Evolutionary conservation across 2,888 invertebrate species (phyloP).

Genomic region (Xylota segnis): DNA sequence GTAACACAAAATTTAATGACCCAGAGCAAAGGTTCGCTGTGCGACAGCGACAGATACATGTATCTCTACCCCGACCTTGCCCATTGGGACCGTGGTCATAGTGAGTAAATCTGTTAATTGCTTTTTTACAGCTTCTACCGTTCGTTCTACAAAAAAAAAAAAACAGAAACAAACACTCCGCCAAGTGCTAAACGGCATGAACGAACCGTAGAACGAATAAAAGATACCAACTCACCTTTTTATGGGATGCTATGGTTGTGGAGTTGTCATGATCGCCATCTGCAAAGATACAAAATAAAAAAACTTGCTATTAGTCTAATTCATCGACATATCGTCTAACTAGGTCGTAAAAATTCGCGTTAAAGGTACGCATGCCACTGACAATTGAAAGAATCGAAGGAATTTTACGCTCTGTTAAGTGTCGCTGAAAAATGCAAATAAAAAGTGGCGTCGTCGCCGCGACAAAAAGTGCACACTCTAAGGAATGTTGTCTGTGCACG

Average conservation of each 20-base stretch:
- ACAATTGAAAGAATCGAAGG: not conserved
- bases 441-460: slow-evolving; percentile 32
- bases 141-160: slow-evolving; percentile 23
- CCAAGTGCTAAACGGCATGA: slow-evolving; percentile 36
- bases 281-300: slow-evolving; percentile 59
- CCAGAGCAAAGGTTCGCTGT: slow-evolving; percentile 68
- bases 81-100: slow-evolving; percentile 67
- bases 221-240: slow-evolving; percentile 64
- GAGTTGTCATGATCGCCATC: slow-evolving; percentile 72
- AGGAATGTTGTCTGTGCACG: slow-evolving; percentile 63
- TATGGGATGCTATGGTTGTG: slow-evolving; percentile 69
- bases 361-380: not conserved
- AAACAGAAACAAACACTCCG: not conserved
- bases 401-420: slow-evolving; percentile 60
- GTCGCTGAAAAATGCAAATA: slow-evolving; percentile 64
- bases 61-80: slow-evolving; percentile 63
- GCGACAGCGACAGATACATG: not conserved
- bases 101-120: slow-evolving; percentile 69
- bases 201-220: not conserved
- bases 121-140: slow-evolving; percentile 49
- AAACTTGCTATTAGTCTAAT: slow-evolving; percentile 34
- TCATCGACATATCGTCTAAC: slow-evolving; percentile 39
- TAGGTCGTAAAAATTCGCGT: slow-evolving; percentile 22
- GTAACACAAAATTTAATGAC: slow-evolving; percentile 74
- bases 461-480: slow-evolving; percentile 36